Conservation (phyloP, 2,888 invertebrate species). For the Macrosoma leucophasiata region DNA sequence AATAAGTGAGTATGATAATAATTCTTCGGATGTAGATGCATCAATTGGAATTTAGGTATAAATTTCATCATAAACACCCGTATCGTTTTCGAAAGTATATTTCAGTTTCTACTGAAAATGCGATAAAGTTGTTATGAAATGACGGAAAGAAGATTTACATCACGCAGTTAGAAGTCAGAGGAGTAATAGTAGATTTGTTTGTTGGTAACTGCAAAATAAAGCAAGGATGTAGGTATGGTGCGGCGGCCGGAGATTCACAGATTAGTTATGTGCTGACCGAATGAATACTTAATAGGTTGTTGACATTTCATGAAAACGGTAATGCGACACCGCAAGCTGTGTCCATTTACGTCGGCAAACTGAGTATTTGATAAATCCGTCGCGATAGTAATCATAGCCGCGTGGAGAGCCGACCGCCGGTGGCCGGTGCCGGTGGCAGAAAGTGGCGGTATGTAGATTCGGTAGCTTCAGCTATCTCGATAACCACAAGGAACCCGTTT, state of each 20-base stretch:
- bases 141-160: constrained; percentile 14
- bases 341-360: constrained; percentile 43
- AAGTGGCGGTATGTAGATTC: constrained; percentile 47
- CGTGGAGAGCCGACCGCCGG: constrained; percentile 44
- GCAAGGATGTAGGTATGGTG: too few relatives aligned
- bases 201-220: constrained; percentile 19
- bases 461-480: constrained; percentile 47
- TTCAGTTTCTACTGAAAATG: too few relatives aligned
- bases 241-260: constrained; percentile 23
- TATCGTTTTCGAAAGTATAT: too few relatives aligned
- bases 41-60: too few relatives aligned
- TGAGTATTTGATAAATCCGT: constrained; percentile 42
- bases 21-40: too few relatives aligned
- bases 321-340: constrained; percentile 47
- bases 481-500: constrained; percentile 51
- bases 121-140: too few relatives aligned
- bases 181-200: constrained; percentile 11
- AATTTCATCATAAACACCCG: too few relatives aligned
- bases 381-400: constrained; percentile 37
- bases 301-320: constrained; percentile 50
- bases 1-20: too few relatives aligned
- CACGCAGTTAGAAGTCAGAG: constrained; percentile 6
- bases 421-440: constrained; percentile 23
- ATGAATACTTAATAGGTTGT: constrained; percentile 49
- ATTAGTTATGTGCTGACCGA: constrained; percentile 35